Base-by-base conservation (phyloP, 2,113 vertebrate genomes). In the Aphelocoma coerulescens region DNA sequence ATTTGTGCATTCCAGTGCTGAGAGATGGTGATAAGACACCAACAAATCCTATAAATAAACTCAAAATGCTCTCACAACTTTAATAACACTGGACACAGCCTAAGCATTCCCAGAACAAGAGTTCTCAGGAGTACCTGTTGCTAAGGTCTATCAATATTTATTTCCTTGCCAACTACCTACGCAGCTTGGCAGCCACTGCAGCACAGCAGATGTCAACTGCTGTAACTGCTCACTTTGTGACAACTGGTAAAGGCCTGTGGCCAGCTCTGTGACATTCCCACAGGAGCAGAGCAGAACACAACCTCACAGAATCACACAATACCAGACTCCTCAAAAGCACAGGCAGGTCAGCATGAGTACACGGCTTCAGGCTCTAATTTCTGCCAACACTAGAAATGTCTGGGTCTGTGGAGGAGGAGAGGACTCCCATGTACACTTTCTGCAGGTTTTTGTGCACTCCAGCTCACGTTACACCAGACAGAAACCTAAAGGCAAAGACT, bases 61-160 rank as follows among this genome's bases (percentile, higher is more conserved):
- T 22, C 46, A 7, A 89, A 95, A 93, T 68, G 84, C 72, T 77
- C 87, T 80, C 85, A 75, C 63, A 55, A 54, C 57, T 44, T 80
- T 57, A 74, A 24, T 83, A 86, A 73, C 63, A 10, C 44, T 69
- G 52, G 84, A 57, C 41, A 51, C 1, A 2, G 77, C 75, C 73
- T 67, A 67, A 91, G 91, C 57, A 18, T 93, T 96, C 93, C 85
- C 76, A 92, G 95, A 94, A 95, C 16, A 13, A 78, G 92, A 63
- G 75, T 83, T 93, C 91, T 93, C 87, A 88, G 62, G 78, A 87
- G 58, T 91, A 95, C 88, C 92, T 88, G 85, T 95, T 96, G 79
- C 94, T 96, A 95, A 78, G 86, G 61, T 39, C 89, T 95, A 91
- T 91, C 93, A 97, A 81, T 87, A 92, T 95, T 93, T 96, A 87